Evolutionary conservation across 1,140 invertebrate genomes (phyloP).

Genomic region (Bombus soroeensis): DNA sequence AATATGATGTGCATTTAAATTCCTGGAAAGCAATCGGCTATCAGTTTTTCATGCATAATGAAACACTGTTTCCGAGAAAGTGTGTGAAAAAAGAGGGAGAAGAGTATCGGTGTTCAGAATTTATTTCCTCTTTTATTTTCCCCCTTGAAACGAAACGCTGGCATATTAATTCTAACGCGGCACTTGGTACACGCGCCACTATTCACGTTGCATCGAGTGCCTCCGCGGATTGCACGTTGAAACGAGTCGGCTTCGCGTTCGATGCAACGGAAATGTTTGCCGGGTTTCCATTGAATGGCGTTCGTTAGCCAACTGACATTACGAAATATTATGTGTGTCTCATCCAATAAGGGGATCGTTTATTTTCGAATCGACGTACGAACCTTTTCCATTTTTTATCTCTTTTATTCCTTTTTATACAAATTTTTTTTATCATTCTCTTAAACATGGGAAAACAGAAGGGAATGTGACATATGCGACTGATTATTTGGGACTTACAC

Average conservation of each 20-base stretch:
- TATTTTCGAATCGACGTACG: constrained; percentile 17
- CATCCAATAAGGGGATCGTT: constrained; percentile 28
- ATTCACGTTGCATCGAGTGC: constrained; percentile 25
- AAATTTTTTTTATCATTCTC: too few species aligned
- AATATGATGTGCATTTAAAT: background rate
- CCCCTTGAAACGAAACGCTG: constrained; percentile 18
- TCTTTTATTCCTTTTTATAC: background rate
- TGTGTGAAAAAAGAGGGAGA: background rate
- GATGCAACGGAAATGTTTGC: constrained; percentile 38
- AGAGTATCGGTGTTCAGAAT: constrained; percentile 6
- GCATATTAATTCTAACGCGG: constrained; percentile 50
- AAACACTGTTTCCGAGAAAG: background rate
- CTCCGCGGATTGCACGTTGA: constrained; percentile 25
- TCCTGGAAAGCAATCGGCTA: background rate
- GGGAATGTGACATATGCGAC: too few species aligned
- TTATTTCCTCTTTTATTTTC: constrained; percentile 40
- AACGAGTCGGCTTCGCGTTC: constrained; percentile 25
- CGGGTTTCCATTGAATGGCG: constrained; percentile 59
- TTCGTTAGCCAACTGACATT: constrained; percentile 66
- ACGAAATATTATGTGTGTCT: constrained; percentile 58
- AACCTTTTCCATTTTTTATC: background rate
- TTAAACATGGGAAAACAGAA: background rate
- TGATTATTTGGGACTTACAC: background rate
- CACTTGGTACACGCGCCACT: constrained; percentile 35
- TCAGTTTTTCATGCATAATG: background rate